These are phyloP conservation scores for Drosophila tani DNA, from an alignment of 1,140 invertebrate species.

Conservation along the genomic window DNA sequence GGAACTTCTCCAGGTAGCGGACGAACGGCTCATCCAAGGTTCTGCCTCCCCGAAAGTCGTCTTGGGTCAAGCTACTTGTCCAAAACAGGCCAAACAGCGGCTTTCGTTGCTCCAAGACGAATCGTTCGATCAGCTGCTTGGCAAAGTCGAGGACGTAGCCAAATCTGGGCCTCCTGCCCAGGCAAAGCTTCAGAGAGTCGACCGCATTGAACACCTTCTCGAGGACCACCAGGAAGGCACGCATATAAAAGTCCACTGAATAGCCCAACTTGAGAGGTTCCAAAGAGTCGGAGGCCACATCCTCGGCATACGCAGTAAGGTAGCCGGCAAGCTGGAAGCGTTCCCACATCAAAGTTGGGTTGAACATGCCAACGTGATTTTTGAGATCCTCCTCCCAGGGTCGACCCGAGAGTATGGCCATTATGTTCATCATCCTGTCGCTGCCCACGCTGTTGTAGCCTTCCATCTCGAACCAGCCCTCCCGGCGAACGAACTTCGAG, in stretches of 20 bases:
- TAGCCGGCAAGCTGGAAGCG: constrained; percentile 89
- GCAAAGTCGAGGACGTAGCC: constrained; percentile 86
- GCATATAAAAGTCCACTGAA: constrained; percentile 93
- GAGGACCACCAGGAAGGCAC: constrained; percentile 89
- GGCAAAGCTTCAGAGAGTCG: constrained; percentile 73
- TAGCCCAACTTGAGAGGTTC: constrained; percentile 92
- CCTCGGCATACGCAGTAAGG: constrained; percentile 92
- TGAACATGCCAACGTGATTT: constrained; percentile 84
- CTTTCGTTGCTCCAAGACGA: constrained; percentile 85
- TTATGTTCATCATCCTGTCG: constrained; percentile 92
- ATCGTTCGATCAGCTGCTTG: constrained; percentile 85
- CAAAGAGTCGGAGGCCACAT: constrained; percentile 88
- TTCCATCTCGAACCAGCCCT: constrained; percentile 49
- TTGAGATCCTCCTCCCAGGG: constrained; percentile 85
- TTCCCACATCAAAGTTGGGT: constrained; percentile 93
- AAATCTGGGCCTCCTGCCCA: constrained; percentile 86
- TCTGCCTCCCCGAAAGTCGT: constrained; percentile 88
- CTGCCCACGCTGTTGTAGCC: constrained; percentile 86
- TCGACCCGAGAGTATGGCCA: constrained; percentile 90
- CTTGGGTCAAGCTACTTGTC: constrained; percentile 91
- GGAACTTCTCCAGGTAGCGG: constrained; percentile 86
- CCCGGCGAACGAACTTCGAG: constrained; percentile 22
- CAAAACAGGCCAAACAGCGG: constrained; percentile 92
- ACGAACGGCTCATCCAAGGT: constrained; percentile 88
- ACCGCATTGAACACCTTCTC: constrained; percentile 48